Evolutionary conservation across 1,140 invertebrate species (phyloP).

Genomic region (Sarcophaga peregrina): DNA sequence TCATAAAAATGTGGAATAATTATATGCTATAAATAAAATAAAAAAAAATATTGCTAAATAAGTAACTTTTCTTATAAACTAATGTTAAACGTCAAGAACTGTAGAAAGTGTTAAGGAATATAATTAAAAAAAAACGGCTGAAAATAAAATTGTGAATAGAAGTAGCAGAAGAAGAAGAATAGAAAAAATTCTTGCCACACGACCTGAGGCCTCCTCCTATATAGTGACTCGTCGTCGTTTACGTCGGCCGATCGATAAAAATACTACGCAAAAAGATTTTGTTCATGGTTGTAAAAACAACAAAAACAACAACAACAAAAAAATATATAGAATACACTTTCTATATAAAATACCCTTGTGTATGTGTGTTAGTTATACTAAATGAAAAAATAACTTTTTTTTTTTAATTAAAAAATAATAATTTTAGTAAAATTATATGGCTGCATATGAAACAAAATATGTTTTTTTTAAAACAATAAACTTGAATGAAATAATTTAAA

Average conservation of each 20-base stretch:
- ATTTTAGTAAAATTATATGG: neutral
- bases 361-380: neutral
- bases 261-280: conserved; percentile 47
- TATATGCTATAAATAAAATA: neutral
- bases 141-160: neutral
- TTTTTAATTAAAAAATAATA: neutral
- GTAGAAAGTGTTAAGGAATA: neutral
- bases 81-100: neutral
- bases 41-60: too few relatives aligned
- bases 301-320: too few relatives aligned
- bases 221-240: conserved; percentile 31
- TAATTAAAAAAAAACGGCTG: neutral
- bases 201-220: conserved; percentile 26
- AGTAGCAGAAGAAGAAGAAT: neutral
- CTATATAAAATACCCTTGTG: neutral
- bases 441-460: neutral
- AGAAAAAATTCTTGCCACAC: conserved; percentile 22
- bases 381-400: neutral
- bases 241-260: conserved; percentile 47
- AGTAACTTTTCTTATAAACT: too few relatives aligned
- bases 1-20: conserved; percentile 5
- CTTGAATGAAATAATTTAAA: neutral
- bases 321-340: neutral
- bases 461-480: neutral
- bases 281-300: conserved; percentile 35